Evolutionary conservation across 2,888 invertebrate genomes (phyloP).

Genomic region (Idaea biselata): DNA sequence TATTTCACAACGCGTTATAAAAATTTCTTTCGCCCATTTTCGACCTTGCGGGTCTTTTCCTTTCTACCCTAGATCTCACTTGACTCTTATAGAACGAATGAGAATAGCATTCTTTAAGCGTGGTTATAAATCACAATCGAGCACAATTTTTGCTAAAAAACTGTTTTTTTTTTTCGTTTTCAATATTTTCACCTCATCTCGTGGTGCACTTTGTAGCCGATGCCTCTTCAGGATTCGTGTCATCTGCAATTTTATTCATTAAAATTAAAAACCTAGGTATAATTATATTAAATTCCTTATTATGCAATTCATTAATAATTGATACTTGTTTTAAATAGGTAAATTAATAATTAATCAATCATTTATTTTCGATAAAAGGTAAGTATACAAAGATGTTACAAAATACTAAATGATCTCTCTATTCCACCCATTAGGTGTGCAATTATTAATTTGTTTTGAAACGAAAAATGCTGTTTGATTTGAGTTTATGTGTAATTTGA

Average conservation of each 20-base stretch:
- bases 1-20: conserved; percentile 75
- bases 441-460: too few relatives aligned
- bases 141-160: conserved; percentile 51
- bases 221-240: conserved; percentile 72
- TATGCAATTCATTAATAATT: too few relatives aligned
- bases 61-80: conserved; percentile 35
- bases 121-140: conserved; percentile 56
- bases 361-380: too few relatives aligned
- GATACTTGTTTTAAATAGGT: too few relatives aligned
- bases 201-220: conserved; percentile 69
- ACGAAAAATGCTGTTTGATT: too few relatives aligned
- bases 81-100: conserved; percentile 47
- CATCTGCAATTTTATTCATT: conserved; percentile 59
- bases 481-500: too few relatives aligned
- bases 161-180: conserved; percentile 36
- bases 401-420: too few relatives aligned
- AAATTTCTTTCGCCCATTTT: conserved; percentile 64
- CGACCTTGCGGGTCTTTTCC: conserved; percentile 41
- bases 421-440: too few relatives aligned
- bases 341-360: too few relatives aligned
- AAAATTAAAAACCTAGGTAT: conserved; percentile 18
- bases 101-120: conserved; percentile 44
- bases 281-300: not conserved
- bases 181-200: conserved; percentile 57
- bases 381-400: too few relatives aligned